Percentiles rank a stretch among this genome's conserved stretches.
phyloP scores from a whole-genome alignment of 2,113 vertebrate genomes.

The Setophaga coronata region DNA sequence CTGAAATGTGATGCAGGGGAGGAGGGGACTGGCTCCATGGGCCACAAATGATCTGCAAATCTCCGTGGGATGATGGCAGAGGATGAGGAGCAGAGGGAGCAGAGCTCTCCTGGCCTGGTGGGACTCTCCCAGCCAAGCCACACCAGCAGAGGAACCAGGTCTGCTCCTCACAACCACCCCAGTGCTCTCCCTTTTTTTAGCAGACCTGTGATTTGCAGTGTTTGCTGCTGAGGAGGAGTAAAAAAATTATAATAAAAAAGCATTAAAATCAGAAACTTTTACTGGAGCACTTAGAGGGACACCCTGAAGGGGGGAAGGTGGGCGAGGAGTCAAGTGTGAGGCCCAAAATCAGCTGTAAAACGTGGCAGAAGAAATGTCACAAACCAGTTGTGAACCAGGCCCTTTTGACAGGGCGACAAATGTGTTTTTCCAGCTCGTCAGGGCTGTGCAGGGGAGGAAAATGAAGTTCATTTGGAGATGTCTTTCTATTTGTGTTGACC shows the following conservation, averaged over 20 bases:
- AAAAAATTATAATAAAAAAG: neutral
- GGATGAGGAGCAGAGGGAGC: neutral
- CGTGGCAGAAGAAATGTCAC: neutral
- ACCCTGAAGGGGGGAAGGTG: neutral
- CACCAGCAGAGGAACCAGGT: neutral
- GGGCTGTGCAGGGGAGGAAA: neutral
- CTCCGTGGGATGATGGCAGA: neutral
- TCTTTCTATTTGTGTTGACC: neutral
- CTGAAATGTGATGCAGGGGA: neutral
- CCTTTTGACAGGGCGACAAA: neutral
- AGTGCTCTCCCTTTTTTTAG: neutral
- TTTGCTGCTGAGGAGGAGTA: neutral
- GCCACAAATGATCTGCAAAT: accelerated
- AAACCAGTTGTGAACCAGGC: neutral
- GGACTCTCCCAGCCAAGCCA: neutral
- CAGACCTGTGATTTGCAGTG: neutral
- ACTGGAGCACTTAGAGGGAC: neutral
- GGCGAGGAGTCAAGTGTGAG: neutral
- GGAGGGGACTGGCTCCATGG: accelerated
- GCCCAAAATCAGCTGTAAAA: neutral
- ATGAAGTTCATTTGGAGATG: neutral
- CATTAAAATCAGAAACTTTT: neutral
- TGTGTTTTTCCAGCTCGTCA: neutral
- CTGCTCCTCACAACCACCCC: neutral
- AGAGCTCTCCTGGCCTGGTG: neutral